A percentile compares a stretch with the other conserved stretches of the same genome.
Evolutionary conservation across 2,888 invertebrate species (phyloP).

Genomic region (Dastarcus helophoroides): DNA sequence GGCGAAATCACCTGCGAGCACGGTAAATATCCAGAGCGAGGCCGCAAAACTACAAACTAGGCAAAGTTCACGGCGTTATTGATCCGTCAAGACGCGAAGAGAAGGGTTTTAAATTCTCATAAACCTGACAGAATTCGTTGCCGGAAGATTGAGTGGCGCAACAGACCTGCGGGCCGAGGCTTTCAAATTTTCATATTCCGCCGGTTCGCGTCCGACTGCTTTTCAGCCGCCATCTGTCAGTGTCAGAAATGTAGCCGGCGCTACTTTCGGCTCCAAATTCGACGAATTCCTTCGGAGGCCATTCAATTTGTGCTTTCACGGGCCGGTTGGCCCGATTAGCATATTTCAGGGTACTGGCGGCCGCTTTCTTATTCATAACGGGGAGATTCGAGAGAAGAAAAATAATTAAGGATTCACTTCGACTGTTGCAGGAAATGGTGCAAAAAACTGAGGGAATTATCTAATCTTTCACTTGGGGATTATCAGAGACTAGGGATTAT

Average conservation of each 20-base stretch:
- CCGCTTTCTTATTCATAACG: too few relatives aligned
- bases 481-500: too few relatives aligned
- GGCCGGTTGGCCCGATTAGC: constrained; percentile 1
- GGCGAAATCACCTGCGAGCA: constrained; percentile 2
- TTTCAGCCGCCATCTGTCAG: constrained; percentile 3
- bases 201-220: background rate
- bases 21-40: background rate
- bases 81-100: constrained; percentile 3
- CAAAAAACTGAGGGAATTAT: too few relatives aligned
- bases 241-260: constrained; percentile 1
- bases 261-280: background rate
- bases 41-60: constrained; percentile 1
- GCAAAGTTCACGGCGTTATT: constrained; percentile 3
- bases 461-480: too few relatives aligned
- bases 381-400: too few relatives aligned
- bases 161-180: constrained; percentile 1
- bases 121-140: constrained; percentile 15
- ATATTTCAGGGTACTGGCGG: background rate
- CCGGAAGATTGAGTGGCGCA: constrained; percentile 10
- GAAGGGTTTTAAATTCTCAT: constrained; percentile 19
- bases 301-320: background rate
- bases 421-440: too few relatives aligned
- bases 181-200: constrained; percentile 4
- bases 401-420: too few relatives aligned
- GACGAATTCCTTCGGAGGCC: constrained; percentile 1